A percentile compares a stretch with the other conserved stretches of the same genome.
Conservation (phyloP, 2,113 vertebrate species). For the Dasyornis broadbenti region DNA sequence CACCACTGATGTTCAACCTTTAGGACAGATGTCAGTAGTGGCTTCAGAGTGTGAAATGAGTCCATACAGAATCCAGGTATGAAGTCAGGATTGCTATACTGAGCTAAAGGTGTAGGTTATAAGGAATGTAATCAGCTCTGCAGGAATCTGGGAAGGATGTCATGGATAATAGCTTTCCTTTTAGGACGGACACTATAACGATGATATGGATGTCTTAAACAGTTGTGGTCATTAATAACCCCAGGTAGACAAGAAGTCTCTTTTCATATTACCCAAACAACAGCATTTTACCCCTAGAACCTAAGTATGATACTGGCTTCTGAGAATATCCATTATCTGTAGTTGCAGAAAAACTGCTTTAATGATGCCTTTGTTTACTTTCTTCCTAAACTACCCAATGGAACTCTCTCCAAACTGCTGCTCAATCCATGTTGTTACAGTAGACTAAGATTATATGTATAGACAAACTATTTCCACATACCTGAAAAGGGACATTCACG, state of each 20-base stretch:
- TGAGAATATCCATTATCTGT: background rate
- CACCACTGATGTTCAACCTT: background rate
- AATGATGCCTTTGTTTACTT: background rate
- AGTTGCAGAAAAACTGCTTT: background rate
- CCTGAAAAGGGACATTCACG: background rate
- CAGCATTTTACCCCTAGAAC: background rate
- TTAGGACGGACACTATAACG: background rate
- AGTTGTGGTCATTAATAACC: background rate
- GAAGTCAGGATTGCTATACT: background rate
- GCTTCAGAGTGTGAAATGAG: background rate
- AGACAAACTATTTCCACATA: background rate
- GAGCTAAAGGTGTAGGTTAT: background rate
- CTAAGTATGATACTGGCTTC: background rate
- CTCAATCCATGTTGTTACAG: background rate
- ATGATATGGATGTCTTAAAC: background rate
- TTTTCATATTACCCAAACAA: background rate
- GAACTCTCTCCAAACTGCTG: background rate
- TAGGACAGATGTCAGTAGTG: background rate
- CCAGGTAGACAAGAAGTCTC: background rate
- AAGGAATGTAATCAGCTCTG: background rate
- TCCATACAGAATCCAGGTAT: background rate
- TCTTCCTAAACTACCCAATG: background rate
- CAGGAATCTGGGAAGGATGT: slow-evolving; percentile 32
- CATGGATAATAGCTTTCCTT: background rate
- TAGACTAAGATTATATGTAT: background rate